These are phyloP conservation scores for Glossophaga mutica DNA, from an alignment of 2,797 vertebrate species.

Conservation along the genomic window DNA sequence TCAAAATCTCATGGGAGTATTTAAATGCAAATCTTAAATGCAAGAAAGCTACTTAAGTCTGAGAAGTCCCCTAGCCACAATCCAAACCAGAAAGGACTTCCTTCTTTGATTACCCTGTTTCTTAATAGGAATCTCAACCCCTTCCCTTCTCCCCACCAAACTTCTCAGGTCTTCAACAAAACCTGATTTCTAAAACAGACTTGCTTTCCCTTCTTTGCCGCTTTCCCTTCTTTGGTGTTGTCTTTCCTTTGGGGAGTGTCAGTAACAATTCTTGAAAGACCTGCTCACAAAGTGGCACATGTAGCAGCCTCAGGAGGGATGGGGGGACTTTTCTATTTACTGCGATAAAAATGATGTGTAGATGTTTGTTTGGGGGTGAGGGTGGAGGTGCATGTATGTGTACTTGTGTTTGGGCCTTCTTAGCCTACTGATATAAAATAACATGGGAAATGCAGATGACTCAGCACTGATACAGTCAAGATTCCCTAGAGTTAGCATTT, in stretches of 20 bases:
- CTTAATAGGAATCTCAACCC: not conserved
- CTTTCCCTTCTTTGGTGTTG: not conserved
- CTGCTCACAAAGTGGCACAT: not conserved
- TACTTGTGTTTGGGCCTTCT: constrained; percentile 8
- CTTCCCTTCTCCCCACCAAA: not conserved
- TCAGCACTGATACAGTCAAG: constrained; percentile 63
- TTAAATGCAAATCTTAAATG: constrained; percentile 66
- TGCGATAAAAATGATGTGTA: not conserved
- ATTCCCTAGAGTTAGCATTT: constrained; percentile 58
- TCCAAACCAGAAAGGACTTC: constrained; percentile 48
- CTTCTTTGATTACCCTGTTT: constrained; percentile 46
- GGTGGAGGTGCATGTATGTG: not conserved
- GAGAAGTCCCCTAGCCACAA: constrained; percentile 38
- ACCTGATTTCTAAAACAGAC: not conserved
- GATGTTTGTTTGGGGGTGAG: not conserved
- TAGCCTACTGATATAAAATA: constrained; percentile 9
- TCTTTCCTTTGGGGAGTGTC: constrained; percentile 22
- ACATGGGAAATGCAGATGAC: constrained; percentile 66
- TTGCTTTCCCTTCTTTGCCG: not conserved
- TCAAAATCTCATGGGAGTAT: constrained; percentile 43
- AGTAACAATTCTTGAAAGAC: constrained; percentile 20
- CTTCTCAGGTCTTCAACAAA: not conserved
- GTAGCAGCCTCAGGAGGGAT: not conserved
- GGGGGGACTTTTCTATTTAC: constrained; percentile 11
- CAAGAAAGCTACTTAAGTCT: constrained; percentile 37